Evolutionary conservation across 2,113 vertebrate genomes (phyloP).

Genomic region (Mungos mungo): DNA sequence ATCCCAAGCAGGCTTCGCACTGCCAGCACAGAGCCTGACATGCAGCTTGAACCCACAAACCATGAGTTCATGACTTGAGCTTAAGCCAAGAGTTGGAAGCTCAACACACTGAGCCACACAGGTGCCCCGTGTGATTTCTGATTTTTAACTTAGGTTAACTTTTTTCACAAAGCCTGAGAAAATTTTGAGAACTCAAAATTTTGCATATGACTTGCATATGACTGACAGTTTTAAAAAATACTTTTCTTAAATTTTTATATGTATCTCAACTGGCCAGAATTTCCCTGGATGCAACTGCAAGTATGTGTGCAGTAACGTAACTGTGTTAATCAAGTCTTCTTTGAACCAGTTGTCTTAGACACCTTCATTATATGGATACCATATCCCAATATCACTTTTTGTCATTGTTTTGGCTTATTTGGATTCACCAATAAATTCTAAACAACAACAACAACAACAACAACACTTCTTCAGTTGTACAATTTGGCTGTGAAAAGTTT

Average conservation of each 20-base stretch:
- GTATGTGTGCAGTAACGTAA: not conserved
- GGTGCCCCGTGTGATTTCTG: not conserved
- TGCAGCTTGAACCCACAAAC: too few species aligned
- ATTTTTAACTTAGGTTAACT: not conserved
- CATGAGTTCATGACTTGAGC: too few species aligned
- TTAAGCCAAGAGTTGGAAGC: too few species aligned
- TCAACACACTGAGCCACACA: too few species aligned
- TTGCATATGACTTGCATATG: not conserved
- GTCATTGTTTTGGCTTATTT: not conserved
- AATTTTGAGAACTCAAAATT: not conserved
- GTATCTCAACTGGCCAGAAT: not conserved
- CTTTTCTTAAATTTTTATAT: not conserved
- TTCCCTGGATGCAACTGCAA: not conserved
- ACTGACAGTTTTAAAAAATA: slow-evolving; percentile 30
- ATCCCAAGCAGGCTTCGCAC: too few species aligned
- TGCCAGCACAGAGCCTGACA: too few species aligned
- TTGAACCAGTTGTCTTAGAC: not conserved
- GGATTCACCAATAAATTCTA: not conserved
- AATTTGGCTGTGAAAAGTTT: slow-evolving; percentile 13
- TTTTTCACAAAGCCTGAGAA: slow-evolving; percentile 24
- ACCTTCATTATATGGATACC: not conserved
- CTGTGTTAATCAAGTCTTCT: not conserved
- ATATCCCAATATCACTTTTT: not conserved
- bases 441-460: too few species aligned
- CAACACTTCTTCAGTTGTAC: not conserved